phyloP scores from a whole-genome alignment of 64 coral and sea anemone genomes.

The Montipora sp. region DNA sequence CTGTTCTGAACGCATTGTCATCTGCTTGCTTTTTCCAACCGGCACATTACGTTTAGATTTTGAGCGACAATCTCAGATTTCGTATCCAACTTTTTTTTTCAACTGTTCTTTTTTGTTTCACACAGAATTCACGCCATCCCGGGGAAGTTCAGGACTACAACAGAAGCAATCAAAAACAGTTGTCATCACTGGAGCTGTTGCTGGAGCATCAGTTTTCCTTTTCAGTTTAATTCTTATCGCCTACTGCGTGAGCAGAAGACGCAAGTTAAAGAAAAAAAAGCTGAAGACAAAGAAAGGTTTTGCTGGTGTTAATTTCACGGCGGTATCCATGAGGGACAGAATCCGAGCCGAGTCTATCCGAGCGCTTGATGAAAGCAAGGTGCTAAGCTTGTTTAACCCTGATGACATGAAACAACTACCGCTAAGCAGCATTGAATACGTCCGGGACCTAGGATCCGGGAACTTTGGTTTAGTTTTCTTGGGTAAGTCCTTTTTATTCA shows the following conservation, averaged over 20 bases:
- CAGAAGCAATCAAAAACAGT: background rate
- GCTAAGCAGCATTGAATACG: constrained; percentile 82
- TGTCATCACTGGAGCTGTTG: background rate
- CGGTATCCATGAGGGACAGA: constrained; percentile 90
- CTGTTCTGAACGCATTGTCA: no score
- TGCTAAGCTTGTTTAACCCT: constrained; percentile 81
- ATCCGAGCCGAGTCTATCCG: constrained; percentile 80
- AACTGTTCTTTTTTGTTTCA: background rate
- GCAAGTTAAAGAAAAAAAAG: background rate
- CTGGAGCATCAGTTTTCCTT: background rate
- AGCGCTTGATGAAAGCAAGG: constrained; percentile 77
- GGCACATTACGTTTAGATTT: no score
- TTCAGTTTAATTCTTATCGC: background rate
- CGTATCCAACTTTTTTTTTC: no score
- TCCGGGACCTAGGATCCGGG: constrained; percentile 88
- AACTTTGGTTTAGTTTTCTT: constrained; percentile 98
- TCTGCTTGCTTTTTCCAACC: no score
- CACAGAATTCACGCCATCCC: background rate
- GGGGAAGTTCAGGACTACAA: no score
- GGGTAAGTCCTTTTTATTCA: constrained; percentile 42
- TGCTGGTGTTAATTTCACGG: constrained; percentile 71
- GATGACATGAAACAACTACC: constrained; percentile 87
- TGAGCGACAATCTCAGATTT: no score
- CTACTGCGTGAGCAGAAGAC: background rate
- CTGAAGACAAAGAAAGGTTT: constrained; percentile 12